Evolutionary conservation across 1,140 invertebrate species (phyloP).

Genomic region (Drosophila lowei): DNA sequence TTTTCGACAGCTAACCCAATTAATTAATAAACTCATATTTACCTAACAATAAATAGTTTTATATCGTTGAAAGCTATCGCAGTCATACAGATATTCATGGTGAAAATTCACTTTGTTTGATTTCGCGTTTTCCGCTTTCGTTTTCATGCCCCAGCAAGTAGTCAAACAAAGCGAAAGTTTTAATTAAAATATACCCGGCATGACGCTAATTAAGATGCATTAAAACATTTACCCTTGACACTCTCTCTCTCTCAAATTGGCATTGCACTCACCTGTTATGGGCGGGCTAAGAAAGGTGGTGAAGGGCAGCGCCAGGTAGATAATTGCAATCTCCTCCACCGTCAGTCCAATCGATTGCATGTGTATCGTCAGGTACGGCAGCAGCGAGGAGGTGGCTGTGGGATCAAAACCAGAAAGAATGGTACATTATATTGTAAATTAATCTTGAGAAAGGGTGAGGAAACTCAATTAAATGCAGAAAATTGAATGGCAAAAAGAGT

Average conservation of each 20-base stretch:
- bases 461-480: slow-evolving; percentile 26
- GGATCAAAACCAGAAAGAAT: slow-evolving; percentile 66
- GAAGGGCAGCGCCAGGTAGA: slow-evolving; percentile 92
- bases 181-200: slow-evolving; percentile 46
- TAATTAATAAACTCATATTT: too few relatives aligned
- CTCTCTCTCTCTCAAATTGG: background rate
- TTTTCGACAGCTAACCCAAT: too few relatives aligned
- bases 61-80: too few relatives aligned
- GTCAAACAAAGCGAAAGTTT: slow-evolving; percentile 35
- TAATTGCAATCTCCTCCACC: slow-evolving; percentile 92
- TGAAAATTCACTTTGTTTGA: background rate
- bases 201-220: slow-evolving; percentile 42
- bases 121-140: background rate
- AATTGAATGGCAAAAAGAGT: background rate
- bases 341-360: slow-evolving; percentile 94
- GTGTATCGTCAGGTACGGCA: slow-evolving; percentile 93
- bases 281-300: slow-evolving; percentile 91
- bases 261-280: slow-evolving; percentile 86
- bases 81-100: too few relatives aligned
- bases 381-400: slow-evolving; percentile 89
- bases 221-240: slow-evolving; percentile 11
- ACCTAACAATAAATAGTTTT: too few relatives aligned
- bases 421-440: slow-evolving; percentile 16
- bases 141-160: background rate
- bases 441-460: background rate